phyloP scores from a whole-genome alignment of 2,888 invertebrate species.

The Synanthedon formicaeformis region DNA sequence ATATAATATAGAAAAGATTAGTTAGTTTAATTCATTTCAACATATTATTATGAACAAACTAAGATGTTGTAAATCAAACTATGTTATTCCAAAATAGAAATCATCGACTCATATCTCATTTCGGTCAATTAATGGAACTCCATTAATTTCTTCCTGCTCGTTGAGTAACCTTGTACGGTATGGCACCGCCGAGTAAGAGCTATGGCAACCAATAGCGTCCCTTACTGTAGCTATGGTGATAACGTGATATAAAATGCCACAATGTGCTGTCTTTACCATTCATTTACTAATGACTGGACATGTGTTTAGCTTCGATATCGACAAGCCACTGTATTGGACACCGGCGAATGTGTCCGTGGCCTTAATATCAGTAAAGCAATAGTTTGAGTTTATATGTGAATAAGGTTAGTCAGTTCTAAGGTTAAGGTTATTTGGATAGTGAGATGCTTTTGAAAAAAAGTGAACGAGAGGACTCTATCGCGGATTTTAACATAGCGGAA shows the following conservation, averaged over 20 bases:
- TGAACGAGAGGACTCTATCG: too few species aligned
- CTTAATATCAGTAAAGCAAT: neutral
- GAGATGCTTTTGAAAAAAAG: too few species aligned
- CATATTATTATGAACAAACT: too few species aligned
- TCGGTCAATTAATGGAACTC: neutral
- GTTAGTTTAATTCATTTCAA: too few species aligned
- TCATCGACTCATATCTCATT: too few species aligned
- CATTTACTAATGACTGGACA: conserved; percentile 47
- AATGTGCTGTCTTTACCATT: conserved; percentile 25
- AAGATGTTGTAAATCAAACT: too few species aligned
- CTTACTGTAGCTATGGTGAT: conserved; percentile 40
- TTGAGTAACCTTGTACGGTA: conserved; percentile 29
- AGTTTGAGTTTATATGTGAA: too few species aligned
- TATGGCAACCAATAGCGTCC: conserved; percentile 40
- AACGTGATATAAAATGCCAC: conserved; percentile 11
- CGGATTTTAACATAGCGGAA: too few species aligned
- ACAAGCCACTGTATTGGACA: neutral
- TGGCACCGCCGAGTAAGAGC: conserved; percentile 24
- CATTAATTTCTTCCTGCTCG: neutral
- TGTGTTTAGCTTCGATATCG: conserved; percentile 11
- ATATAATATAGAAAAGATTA: too few species aligned
- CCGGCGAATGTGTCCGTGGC: neutral
- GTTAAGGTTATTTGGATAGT: neutral
- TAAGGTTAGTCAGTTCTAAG: neutral
- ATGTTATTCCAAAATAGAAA: too few species aligned